Evolutionary conservation across 2,888 invertebrate species (phyloP), one percentile per base, ranked within the genome.

Genomic region (Rotaria sp.): DNA sequence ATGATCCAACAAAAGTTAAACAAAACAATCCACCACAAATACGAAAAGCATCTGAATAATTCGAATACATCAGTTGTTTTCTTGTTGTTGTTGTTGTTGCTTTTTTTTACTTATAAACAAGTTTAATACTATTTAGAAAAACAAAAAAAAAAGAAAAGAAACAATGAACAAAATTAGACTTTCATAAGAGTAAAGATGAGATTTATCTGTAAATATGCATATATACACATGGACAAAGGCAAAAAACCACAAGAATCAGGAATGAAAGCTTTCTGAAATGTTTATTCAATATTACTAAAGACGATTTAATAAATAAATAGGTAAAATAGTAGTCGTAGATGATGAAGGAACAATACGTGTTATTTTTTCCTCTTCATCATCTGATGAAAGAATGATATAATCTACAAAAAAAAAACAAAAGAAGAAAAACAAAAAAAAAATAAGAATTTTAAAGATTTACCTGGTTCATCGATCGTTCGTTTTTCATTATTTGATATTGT

Each of bases 21-120:
- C 15, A 24, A 41, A 80, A 80, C n/a, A 80, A 80, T 80, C 80
- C 80, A 45, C 80, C 80, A 80, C 80, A 80, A 80, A 80, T 80
- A 45, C 45, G 80, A 13, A 80, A 80, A 80, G n/a, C 45, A 80
- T 80, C 35, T 35, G 67, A 35, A 67, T 67, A 35, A 67, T 67
- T 55, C 4, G 15, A 55, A 55, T 26, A 10, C 7, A 26, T 26
- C 8, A 26, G 26, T 26, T 55, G 26, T 55, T 26, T 26, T 55
- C 11, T 55, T 59, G 1, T 30, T n/a, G n/a, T 35, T 67, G 15
- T 67, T 67, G 1, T 38, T 59, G 57, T 30, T 59, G 57, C 35
- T 67, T 67, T 30, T 67, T 67, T 67, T 38, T 67, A 67, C 30
- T 8, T 35, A 67, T 67, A 67, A 67, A 67, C 59, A 30, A 67